Evolutionary conservation across 1,140 invertebrate genomes (phyloP).

Genomic region (Phortica variegata): DNA sequence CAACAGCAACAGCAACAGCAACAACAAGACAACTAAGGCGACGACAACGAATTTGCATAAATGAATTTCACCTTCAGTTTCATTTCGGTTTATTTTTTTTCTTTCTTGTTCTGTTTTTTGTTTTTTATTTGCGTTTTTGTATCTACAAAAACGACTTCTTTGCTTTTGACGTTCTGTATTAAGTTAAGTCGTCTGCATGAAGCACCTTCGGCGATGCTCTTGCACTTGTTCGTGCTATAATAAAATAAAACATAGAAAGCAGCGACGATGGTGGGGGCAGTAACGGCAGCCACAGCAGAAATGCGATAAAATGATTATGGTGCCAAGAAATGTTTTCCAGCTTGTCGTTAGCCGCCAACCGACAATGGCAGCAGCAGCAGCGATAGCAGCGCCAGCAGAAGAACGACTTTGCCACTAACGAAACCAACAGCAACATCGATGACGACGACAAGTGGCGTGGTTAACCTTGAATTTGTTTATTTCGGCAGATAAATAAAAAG

Average conservation of each 20-base stretch:
- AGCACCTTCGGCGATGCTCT: too few relatives aligned
- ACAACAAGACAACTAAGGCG: too few relatives aligned
- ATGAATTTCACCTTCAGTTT: conserved; percentile 29
- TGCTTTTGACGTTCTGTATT: too few relatives aligned
- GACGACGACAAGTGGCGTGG: conserved; percentile 13
- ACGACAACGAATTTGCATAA: conserved; percentile 53
- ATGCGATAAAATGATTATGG: conserved; percentile 8
- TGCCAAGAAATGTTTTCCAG: conserved; percentile 41
- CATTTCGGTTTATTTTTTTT: too few relatives aligned
- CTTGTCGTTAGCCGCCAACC: conserved; percentile 21
- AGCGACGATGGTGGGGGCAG: conserved; percentile 4
- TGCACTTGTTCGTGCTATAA: too few relatives aligned
- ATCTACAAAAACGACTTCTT: too few relatives aligned
- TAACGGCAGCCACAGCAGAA: too few relatives aligned
- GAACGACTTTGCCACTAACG: background rate
- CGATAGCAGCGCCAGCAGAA: too few relatives aligned
- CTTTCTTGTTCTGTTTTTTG: too few relatives aligned
- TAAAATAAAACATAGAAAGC: too few relatives aligned
- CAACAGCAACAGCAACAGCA: conserved; percentile 7
- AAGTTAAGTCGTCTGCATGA: too few relatives aligned
- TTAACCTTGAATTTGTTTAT: conserved; percentile 46
- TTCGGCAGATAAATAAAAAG: conserved; percentile 37
- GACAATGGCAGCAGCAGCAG: background rate
- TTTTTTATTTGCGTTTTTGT: too few relatives aligned
- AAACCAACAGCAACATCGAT: background rate